These are phyloP conservation scores for Protomyctophum bolini DNA, from an alignment of 2,113 vertebrate genomes.

Conservation along the genomic window DNA sequence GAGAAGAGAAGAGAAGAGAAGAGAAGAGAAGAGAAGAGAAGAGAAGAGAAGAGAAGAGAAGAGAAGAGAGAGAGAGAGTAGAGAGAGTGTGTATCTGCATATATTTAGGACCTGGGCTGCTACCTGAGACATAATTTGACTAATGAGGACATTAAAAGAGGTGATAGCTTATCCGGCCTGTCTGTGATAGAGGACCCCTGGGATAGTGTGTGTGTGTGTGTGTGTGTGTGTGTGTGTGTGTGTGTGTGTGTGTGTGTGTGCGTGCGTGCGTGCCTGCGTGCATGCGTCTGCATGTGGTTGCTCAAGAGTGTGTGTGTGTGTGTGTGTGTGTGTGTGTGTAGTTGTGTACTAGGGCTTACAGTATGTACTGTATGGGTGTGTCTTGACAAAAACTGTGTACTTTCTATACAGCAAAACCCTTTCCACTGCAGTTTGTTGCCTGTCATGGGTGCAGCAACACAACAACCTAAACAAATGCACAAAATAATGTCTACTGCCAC, in stretches of 20 bases:
- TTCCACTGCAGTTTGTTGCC: slow-evolving; percentile 41
- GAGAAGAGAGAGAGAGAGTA: background rate
- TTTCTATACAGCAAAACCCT: slow-evolving; percentile 41
- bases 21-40: too few species aligned
- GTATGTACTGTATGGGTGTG: slow-evolving; percentile 8
- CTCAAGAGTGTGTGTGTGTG: too few species aligned
- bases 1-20: too few species aligned
- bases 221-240: slow-evolving; percentile 3
- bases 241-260: slow-evolving; percentile 4
- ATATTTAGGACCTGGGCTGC: slow-evolving; percentile 28
- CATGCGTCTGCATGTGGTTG: too few species aligned
- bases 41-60: too few species aligned
- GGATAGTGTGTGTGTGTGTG: slow-evolving; percentile 16
- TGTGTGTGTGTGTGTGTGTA: slow-evolving; percentile 1
- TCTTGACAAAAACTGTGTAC: slow-evolving; percentile 53
- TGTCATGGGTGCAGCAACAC: slow-evolving; percentile 38
- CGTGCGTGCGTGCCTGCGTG: background rate
- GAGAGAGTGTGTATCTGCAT: slow-evolving; percentile 4
- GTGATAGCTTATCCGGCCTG: slow-evolving; percentile 46
- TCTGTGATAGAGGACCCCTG: slow-evolving; percentile 33
- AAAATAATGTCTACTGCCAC: slow-evolving; percentile 25
- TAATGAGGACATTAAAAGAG: slow-evolving; percentile 46
- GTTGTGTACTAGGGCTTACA: too few species aligned
- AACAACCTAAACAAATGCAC: slow-evolving; percentile 33
- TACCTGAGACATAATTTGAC: slow-evolving; percentile 39